Evolutionary conservation across 2,113 vertebrate genomes (phyloP).

Genomic region (Gopherus evgoodei): DNA sequence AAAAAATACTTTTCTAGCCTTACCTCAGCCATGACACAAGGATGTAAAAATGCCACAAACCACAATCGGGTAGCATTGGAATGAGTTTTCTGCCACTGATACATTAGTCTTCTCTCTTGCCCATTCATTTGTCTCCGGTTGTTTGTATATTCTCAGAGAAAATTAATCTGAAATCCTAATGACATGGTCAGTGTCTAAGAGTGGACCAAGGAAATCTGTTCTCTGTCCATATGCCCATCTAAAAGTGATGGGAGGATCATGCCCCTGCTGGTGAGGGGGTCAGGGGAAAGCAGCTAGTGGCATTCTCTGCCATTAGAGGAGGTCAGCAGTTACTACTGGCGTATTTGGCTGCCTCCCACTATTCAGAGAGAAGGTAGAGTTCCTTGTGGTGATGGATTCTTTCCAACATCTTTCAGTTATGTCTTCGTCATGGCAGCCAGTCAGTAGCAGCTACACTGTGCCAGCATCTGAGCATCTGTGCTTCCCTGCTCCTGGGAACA

Average conservation of each 20-base stretch:
- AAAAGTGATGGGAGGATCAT: not conserved
- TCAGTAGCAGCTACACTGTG: not conserved
- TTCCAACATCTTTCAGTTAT: not conserved
- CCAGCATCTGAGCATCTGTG: not conserved
- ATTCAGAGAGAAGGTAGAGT: not conserved
- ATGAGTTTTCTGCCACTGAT: not conserved
- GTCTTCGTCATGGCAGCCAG: not conserved
- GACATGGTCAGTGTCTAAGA: not conserved
- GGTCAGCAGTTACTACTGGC: not conserved
- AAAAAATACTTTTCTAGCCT: not conserved
- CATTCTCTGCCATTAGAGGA: not conserved
- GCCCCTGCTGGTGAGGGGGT: not conserved
- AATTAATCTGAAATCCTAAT: not conserved
- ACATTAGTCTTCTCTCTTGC: not conserved
- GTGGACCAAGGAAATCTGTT: not conserved
- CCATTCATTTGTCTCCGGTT: not conserved
- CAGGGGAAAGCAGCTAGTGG: not conserved
- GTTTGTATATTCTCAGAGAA: not conserved
- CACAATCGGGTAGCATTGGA: not conserved
- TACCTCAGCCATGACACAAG: not conserved
- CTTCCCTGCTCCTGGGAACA: not conserved
- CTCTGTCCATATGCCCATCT: not conserved
- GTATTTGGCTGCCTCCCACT: not conserved
- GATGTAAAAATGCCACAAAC: not conserved
- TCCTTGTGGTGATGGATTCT: not conserved